These are phyloP conservation scores for Ptychobarbus kaznakovi DNA, from an alignment of 2,797 vertebrate genomes.

Conservation along the genomic window DNA sequence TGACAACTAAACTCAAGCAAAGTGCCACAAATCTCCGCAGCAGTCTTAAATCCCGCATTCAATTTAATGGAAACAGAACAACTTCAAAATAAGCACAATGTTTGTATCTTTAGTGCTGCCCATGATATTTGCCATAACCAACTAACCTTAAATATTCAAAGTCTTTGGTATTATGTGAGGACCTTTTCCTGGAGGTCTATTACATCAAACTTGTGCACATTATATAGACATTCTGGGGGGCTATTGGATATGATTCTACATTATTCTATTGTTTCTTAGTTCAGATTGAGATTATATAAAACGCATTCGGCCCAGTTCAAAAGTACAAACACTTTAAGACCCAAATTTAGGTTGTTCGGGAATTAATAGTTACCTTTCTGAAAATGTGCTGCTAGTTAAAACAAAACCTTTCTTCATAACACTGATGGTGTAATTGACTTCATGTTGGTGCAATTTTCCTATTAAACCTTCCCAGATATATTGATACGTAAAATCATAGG, in stretches of 20 bases:
- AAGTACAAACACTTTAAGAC: conserved; percentile 5
- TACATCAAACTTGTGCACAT: conserved; percentile 30
- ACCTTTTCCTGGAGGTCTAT: conserved; percentile 27
- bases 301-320: background rate
- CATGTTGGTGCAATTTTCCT: conserved; percentile 5
- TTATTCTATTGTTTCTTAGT: conserved; percentile 6
- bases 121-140: conserved; percentile 4
- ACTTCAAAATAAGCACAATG: background rate
- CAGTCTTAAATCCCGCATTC: conserved; percentile 8
- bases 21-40: background rate
- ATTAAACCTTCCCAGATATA: conserved; percentile 5
- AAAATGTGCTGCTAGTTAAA: conserved; percentile 23
- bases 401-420: conserved; percentile 7
- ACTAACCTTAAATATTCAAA: conserved; percentile 27
- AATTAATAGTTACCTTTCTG: background rate
- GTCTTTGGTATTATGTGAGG: conserved; percentile 58
- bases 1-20: conserved; percentile 16
- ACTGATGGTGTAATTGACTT: background rate
- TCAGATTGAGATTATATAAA: conserved; percentile 19
- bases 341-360: conserved; percentile 1
- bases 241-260: conserved; percentile 30
- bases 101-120: background rate
- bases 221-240: conserved; percentile 21
- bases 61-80: conserved; percentile 7
- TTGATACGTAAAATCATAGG: conserved; percentile 12